phyloP scores from a whole-genome alignment of 2,797 vertebrate species.

The Urosaurus nigricauda region DNA sequence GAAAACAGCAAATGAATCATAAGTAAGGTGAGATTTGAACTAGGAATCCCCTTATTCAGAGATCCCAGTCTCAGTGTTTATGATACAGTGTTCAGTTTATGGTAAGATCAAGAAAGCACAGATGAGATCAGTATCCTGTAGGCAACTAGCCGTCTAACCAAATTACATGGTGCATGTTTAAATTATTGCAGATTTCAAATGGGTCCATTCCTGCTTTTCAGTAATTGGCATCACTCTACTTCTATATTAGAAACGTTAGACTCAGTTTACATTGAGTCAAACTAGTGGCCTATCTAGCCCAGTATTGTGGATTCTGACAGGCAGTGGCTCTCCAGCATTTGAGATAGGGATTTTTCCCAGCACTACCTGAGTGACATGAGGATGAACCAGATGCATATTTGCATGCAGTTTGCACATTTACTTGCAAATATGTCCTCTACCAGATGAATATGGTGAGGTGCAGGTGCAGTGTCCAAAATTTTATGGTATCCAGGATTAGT shows the following conservation, averaged over 20 bases:
- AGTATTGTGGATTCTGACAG: not conserved
- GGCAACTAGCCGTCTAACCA: not conserved
- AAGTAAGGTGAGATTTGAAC: not conserved
- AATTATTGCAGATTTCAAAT: not conserved
- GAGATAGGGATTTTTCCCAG: not conserved
- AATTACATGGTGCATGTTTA: not conserved
- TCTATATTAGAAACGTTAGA: not conserved
- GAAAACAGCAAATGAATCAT: slow-evolving; percentile 9
- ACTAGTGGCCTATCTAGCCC: not conserved
- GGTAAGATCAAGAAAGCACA: not conserved
- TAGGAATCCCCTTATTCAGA: not conserved
- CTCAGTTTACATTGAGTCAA: not conserved
- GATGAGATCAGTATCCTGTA: not conserved
- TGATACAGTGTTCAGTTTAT: not conserved
- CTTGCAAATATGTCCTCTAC: not conserved
- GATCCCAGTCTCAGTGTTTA: not conserved
- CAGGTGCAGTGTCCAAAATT: not conserved
- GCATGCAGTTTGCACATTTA: too few species aligned
- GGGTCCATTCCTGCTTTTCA: not conserved
- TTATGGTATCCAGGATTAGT: not conserved
- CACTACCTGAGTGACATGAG: not conserved
- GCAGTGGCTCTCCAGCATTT: not conserved
- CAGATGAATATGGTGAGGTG: not conserved
- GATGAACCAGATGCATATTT: not conserved
- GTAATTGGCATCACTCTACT: not conserved